These are phyloP conservation scores for Rhinolophus sinicus DNA, from an alignment of 2,113 vertebrate species.

Conservation along the genomic window DNA sequence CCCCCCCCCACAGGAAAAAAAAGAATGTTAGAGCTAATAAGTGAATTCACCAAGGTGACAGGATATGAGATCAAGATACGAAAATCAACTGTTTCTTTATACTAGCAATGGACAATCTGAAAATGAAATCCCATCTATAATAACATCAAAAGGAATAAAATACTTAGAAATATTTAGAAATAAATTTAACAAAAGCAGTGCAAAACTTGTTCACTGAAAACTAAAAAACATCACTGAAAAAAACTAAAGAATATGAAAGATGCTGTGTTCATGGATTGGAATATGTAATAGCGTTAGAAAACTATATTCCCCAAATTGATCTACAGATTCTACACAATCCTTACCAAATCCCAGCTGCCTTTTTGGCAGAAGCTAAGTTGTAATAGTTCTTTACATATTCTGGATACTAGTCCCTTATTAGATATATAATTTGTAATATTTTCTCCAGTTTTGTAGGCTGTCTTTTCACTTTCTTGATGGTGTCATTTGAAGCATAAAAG, in stretches of 20 bases:
- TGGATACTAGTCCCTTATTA: no score
- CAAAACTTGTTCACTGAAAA: background rate
- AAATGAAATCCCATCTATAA: background rate
- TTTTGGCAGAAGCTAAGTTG: background rate
- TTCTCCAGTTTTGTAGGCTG: no score
- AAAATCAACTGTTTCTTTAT: slow-evolving; percentile 41
- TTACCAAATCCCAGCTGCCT: background rate
- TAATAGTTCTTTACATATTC: no score
- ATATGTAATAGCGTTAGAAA: background rate
- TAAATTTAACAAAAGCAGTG: background rate
- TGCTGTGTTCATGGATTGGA: background rate
- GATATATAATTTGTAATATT: no score
- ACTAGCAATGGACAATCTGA: background rate
- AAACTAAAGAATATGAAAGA: background rate
- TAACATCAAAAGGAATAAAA: background rate
- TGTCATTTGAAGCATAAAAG: no score
- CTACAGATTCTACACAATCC: background rate
- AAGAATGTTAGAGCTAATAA: background rate
- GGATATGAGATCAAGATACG: background rate
- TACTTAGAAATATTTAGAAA: background rate
- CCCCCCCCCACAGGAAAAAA: background rate
- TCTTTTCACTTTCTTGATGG: no score
- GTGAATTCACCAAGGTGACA: background rate
- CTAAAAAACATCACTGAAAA: background rate
- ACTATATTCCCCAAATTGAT: background rate